Conservation (phyloP, 2,797 vertebrate species). For the Lepus townsendii region DNA sequence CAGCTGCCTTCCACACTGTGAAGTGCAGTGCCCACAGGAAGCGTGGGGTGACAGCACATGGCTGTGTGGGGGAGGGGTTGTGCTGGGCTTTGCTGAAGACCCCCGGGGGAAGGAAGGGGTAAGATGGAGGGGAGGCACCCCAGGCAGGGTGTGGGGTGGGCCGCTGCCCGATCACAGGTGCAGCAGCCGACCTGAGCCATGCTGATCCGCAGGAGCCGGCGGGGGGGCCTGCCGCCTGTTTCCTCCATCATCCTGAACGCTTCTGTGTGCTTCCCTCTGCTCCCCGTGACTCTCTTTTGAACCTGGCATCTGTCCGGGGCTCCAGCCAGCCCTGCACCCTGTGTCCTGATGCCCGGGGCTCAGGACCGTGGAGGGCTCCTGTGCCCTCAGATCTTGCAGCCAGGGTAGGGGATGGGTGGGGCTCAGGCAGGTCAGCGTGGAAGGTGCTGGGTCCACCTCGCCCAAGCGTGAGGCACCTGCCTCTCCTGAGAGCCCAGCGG, state of each 20-base stretch:
- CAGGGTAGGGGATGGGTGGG: rapidly evolving
- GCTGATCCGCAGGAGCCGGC: background rate
- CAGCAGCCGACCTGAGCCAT: rapidly evolving
- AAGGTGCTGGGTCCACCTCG: background rate
- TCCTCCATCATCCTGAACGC: slow-evolving; percentile 48
- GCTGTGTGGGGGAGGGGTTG: rapidly evolving
- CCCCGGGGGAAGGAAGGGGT: rapidly evolving
- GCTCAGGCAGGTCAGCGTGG: background rate
- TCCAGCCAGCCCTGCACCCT: background rate
- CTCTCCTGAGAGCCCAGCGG: background rate
- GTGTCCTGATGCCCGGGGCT: background rate
- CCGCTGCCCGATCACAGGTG: too few species aligned
- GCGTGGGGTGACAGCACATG: rapidly evolving
- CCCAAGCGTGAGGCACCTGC: background rate
- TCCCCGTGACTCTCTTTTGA: slow-evolving; percentile 62
- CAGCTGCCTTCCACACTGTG: background rate
- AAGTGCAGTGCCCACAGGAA: background rate
- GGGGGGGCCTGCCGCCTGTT: slow-evolving; percentile 68
- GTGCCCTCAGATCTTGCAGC: background rate
- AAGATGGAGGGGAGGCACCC: background rate
- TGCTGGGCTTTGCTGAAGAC: background rate
- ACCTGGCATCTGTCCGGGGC: slow-evolving; percentile 31
- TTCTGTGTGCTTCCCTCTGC: slow-evolving; percentile 26
- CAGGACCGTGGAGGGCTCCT: background rate
- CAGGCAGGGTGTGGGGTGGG: background rate